Conservation (phyloP, 1,140 invertebrate genomes). For the Pristionchus pacificus region DNA sequence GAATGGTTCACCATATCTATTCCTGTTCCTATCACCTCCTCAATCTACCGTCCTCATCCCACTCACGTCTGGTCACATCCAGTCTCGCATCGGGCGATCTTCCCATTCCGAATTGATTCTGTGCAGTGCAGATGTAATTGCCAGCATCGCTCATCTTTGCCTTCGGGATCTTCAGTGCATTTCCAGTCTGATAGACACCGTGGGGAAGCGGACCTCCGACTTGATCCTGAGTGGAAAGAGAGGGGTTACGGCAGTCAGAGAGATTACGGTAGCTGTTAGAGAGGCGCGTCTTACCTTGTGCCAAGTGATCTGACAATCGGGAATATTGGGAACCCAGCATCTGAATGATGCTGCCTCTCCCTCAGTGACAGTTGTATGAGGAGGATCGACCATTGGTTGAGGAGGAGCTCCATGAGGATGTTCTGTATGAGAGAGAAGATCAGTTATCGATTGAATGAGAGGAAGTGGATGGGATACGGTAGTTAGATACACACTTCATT, state of each 20-base stretch:
- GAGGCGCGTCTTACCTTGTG: conserved; percentile 37
- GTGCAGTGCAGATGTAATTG: conserved; percentile 51
- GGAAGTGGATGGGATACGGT: no score
- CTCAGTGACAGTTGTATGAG: conserved; percentile 48
- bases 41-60: no score
- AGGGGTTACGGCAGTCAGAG: no score
- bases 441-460: no score
- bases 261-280: no score
- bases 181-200: conserved; percentile 49
- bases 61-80: conserved; percentile 47
- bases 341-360: conserved; percentile 50
- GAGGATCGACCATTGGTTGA: conserved; percentile 52
- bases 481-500: conserved; percentile 15
- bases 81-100: conserved; percentile 49
- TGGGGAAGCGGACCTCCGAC: conserved; percentile 50
- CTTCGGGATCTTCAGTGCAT: conserved; percentile 50
- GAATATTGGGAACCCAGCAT: conserved; percentile 50
- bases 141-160: conserved; percentile 47
- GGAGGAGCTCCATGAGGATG: conserved; percentile 37
- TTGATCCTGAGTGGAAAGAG: conserved; percentile 27
- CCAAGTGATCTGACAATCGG: conserved; percentile 56
- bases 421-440: background rate
- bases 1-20: no score
- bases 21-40: no score
- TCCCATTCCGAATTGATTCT: conserved; percentile 46